Conservation (phyloP, 2,113 vertebrate species). For the Alethe diademata region DNA sequence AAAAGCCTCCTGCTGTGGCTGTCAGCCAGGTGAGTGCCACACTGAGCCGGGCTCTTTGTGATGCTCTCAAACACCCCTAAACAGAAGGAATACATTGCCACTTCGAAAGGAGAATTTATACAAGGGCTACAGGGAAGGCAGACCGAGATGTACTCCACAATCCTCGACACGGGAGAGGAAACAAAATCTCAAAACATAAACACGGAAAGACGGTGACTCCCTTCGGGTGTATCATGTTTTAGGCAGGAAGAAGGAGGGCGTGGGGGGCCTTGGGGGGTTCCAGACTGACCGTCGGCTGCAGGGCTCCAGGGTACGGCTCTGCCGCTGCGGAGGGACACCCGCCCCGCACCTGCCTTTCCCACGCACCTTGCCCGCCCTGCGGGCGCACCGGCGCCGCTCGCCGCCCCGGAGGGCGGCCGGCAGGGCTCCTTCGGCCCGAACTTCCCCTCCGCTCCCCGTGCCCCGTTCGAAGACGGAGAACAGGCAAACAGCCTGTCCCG, state of each 20-base stretch:
- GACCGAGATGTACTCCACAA: neutral
- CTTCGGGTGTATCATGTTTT: neutral
- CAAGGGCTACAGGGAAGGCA: neutral
- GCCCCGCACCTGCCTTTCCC: slow-evolving; percentile 3
- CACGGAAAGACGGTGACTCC: neutral
- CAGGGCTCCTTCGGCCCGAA: neutral
- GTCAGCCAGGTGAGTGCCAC: neutral
- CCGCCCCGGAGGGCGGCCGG: neutral
- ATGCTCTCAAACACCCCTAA: neutral
- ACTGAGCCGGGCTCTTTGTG: slow-evolving; percentile 3
- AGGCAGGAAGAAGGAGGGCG: neutral
- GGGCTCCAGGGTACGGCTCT: neutral
- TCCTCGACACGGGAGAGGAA: neutral
- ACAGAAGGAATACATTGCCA: neutral
- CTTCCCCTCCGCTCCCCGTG: neutral
- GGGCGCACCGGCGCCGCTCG: neutral
- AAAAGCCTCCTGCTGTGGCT: neutral
- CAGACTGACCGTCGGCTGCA: neutral
- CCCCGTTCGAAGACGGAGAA: neutral
- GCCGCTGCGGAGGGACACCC: neutral
- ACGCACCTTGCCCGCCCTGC: neutral
- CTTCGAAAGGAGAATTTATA: neutral
- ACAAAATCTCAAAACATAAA: neutral
- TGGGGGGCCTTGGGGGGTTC: neutral
- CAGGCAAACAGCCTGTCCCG: neutral